Conservation (phyloP, 2,888 invertebrate species). For the Tetheella fluctuosa region DNA sequence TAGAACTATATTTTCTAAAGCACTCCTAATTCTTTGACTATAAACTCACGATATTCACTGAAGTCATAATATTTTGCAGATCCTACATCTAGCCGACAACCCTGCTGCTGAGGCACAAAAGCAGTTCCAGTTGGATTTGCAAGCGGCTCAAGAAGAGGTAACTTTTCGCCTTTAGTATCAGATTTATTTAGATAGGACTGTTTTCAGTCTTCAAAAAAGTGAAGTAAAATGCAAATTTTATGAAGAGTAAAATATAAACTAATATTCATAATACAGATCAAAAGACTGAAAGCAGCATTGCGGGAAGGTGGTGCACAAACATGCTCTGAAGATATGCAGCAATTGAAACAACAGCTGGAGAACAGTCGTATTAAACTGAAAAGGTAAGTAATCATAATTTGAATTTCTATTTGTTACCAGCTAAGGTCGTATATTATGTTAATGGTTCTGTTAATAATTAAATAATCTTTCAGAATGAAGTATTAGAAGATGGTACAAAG, state of each 20-base stretch:
- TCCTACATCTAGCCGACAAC: constrained; percentile 88
- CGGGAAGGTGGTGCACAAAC: constrained; percentile 63
- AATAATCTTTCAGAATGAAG: constrained; percentile 2
- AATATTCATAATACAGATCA: constrained; percentile 64
- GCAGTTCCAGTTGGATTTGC: constrained; percentile 86
- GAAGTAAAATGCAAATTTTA: no score
- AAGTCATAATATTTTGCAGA: not conserved
- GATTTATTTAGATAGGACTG: not conserved
- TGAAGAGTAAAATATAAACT: no score
- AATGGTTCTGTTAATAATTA: not conserved
- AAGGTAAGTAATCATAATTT: constrained; percentile 49
- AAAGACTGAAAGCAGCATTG: constrained; percentile 82
- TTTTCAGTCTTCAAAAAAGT: no score
- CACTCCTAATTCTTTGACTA: no score
- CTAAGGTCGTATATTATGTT: not conserved
- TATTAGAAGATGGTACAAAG: not conserved
- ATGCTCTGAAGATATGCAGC: constrained; percentile 76
- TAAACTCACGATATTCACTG: no score
- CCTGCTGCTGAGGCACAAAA: constrained; percentile 88
- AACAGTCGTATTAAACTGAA: constrained; percentile 86
- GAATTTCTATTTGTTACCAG: not conserved
- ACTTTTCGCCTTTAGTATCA: not conserved
- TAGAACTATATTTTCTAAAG: no score
- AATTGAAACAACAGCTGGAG: constrained; percentile 85
- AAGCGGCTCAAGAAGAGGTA: constrained; percentile 88